Evolutionary conservation across 2,113 vertebrate species (phyloP).

Genomic region (Empidonax alnorum): DNA sequence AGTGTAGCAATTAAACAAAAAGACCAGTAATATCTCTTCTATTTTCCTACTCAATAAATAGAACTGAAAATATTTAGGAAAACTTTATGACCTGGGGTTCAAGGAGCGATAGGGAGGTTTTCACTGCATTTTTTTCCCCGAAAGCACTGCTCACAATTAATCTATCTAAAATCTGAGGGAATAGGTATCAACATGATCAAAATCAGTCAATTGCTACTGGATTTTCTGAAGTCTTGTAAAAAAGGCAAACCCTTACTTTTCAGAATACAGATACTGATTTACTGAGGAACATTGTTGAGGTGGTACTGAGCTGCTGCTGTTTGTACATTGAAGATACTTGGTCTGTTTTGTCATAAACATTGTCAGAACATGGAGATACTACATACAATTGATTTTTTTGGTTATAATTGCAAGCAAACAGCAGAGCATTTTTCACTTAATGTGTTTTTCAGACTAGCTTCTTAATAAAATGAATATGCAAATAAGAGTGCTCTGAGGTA

Average conservation of each 20-base stretch:
- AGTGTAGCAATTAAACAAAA: not conserved
- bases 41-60: not conserved
- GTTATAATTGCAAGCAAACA: not conserved
- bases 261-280: not conserved
- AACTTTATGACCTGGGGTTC: not conserved
- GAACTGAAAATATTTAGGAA: not conserved
- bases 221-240: not conserved
- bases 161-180: not conserved
- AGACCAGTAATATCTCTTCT: not conserved
- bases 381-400: not conserved
- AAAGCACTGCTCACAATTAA: not conserved
- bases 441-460: not conserved
- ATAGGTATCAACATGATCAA: not conserved
- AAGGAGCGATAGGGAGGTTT: not conserved
- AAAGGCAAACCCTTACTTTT: not conserved
- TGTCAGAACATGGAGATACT: not conserved
- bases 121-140: rapidly evolving
- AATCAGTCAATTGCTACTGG: not conserved
- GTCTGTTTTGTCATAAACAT: not conserved
- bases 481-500: not conserved
- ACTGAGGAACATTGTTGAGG: not conserved
- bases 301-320: not conserved
- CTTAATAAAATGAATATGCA: not conserved
- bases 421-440: not conserved
- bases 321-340: not conserved